Conservation (phyloP, 2,113 vertebrate genomes). For the Microcebus griseorufus region DNA sequence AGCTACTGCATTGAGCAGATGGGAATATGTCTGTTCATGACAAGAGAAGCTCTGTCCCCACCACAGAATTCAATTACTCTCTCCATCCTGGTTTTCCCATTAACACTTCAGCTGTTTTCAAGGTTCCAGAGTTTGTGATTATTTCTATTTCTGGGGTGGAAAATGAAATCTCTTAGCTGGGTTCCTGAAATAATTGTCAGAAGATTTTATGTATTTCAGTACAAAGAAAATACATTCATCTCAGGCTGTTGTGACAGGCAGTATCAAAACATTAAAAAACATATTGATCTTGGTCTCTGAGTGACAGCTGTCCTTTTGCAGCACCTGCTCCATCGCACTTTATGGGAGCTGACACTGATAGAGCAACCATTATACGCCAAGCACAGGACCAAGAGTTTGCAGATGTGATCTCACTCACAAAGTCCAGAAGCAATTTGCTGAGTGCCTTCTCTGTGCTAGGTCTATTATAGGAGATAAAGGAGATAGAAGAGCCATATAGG, state of each 20-base stretch:
- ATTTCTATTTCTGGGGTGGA: conserved; percentile 67
- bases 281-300: conserved; percentile 29
- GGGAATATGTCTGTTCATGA: background rate
- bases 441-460: background rate
- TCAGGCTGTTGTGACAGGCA: background rate
- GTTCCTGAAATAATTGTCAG: conserved; percentile 30
- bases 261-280: conserved; percentile 13
- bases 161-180: conserved; percentile 38
- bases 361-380: background rate
- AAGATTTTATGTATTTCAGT: conserved; percentile 6
- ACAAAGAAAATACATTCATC: conserved; percentile 30
- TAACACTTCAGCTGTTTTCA: conserved; percentile 52
- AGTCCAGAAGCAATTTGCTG: background rate
- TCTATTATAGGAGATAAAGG: background rate
- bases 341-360: background rate
- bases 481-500: background rate
- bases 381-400: background rate
- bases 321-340: background rate
- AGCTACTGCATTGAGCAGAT: conserved; percentile 37
- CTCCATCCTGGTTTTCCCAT: conserved; percentile 52
- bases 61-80: background rate
- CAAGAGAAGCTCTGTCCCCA: background rate
- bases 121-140: conserved; percentile 47
- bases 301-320: background rate
- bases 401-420: background rate